phyloP scores from a whole-genome alignment of 2,113 vertebrate species.

The Ailurus styani region DNA sequence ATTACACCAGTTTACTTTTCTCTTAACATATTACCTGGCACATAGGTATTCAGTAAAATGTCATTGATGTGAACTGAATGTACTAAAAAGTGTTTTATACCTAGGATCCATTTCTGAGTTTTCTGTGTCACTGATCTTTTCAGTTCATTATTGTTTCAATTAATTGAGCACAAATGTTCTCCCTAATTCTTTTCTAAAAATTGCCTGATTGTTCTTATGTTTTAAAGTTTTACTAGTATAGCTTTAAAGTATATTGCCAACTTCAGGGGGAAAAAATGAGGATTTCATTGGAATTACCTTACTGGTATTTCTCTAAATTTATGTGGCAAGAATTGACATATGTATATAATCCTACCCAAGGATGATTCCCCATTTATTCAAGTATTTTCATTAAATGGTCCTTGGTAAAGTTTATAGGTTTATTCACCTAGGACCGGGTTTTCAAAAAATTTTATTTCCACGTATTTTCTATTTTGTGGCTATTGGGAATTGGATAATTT shows the following conservation, averaged over 20 bases:
- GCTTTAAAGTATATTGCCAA: background rate
- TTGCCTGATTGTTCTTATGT: background rate
- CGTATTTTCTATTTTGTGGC: background rate
- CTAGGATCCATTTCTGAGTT: background rate
- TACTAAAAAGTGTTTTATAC: background rate
- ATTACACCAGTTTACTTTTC: background rate
- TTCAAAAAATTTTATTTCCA: background rate
- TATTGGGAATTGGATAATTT: background rate
- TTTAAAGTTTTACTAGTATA: background rate
- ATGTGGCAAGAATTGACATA: background rate
- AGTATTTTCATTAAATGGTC: conserved; percentile 29
- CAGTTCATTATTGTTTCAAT: background rate
- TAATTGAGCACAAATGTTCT: background rate
- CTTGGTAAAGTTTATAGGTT: background rate
- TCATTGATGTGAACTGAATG: background rate
- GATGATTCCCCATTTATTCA: background rate
- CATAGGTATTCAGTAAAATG: background rate
- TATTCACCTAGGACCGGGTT: background rate
- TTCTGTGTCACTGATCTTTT: background rate
- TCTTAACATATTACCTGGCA: background rate
- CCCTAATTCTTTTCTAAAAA: background rate
- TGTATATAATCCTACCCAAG: background rate
- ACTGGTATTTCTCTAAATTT: conserved; percentile 33
- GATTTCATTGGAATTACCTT: conserved; percentile 1
- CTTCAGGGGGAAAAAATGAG: background rate